Base-by-base conservation (phyloP, 2,888 invertebrate genomes). In the Lobophora halterata region DNA sequence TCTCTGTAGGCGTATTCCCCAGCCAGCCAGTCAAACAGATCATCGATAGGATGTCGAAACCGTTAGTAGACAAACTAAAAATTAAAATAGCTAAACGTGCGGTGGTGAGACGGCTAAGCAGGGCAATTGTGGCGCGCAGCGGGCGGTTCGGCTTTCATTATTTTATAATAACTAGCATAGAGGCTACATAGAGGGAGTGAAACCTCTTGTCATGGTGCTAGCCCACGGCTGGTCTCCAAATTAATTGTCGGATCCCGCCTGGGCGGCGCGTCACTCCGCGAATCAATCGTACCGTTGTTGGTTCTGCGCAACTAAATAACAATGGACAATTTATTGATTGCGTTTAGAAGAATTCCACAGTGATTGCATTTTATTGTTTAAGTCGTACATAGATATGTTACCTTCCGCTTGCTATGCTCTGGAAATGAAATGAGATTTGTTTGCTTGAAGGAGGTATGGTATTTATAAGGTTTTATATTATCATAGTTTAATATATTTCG, bases 11-110 rank as follows among this genome's bases (percentile, higher is more conserved):
- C 68, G 76, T 64, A 63, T 58, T 63, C 47, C 34, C 59, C 26
- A 46, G 41, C 41, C 29, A 20, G 26, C 30, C 41, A 46, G 49
- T 43, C 49, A 67, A 66, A 66, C 62, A 68, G 67, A 72, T 66
- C 61, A 57, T 56, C 57, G 74, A 76, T 78, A 78, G 63, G 62
- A 63, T 55, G 72, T 79, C 77, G 77, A 80, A 80, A 82, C 83
- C 83, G 85, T 82, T 81, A 81, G 71, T 76, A 79, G 79, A 83
- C 86, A 87, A 85, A 86, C 85, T 80, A 80, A 86, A 85, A 86
- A 85, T 85, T 83, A 86, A 87, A 87, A 87, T 78, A 82, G 79
- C 79, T 83, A 85, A 85, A 82, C 83, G 82, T 77, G 68, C 71
- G 68, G 75, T 77, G 74, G 71, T 73, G 75, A 69, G 71, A 63